Evolutionary conservation across 2,888 invertebrate genomes (phyloP).

Genomic region (Thera obeliscata): DNA sequence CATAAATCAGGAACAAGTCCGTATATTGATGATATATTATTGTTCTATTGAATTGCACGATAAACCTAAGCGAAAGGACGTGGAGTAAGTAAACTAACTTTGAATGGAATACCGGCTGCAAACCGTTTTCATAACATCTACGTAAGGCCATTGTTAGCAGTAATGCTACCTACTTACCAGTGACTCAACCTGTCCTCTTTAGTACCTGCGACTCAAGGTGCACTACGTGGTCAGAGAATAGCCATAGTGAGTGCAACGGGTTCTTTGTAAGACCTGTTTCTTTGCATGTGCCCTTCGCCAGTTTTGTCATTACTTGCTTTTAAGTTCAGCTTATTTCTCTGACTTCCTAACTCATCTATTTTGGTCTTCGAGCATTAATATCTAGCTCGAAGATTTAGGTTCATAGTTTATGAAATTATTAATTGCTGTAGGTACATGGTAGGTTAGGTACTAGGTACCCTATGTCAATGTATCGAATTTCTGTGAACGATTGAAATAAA

Average conservation of each 20-base stretch:
- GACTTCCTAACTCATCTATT: neutral
- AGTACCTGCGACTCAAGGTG: constrained; percentile 33
- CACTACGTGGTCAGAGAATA: constrained; percentile 32
- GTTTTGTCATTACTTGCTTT: constrained; percentile 23
- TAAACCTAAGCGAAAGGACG: constrained; percentile 12
- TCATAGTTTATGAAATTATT: too few species aligned
- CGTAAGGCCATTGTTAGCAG: constrained; percentile 35
- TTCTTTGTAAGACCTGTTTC: constrained; percentile 30
- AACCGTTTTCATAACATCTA: constrained; percentile 34
- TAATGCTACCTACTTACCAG: constrained; percentile 8
- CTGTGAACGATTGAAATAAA: too few species aligned
- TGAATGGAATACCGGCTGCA: constrained; percentile 25
- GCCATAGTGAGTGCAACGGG: constrained; percentile 33
- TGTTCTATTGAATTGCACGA: constrained; percentile 14
- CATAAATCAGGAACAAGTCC: too few species aligned
- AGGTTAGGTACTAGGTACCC: too few species aligned
- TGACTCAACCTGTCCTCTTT: constrained; percentile 39
- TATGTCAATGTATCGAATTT: too few species aligned
- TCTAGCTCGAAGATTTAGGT: too few species aligned
- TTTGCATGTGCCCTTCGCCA: constrained; percentile 18
- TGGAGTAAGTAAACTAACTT: constrained; percentile 23
- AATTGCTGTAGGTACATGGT: too few species aligned
- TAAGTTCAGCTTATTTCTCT: constrained; percentile 18
- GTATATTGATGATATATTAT: constrained; percentile 2
- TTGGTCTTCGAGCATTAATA: too few species aligned